Conservation (phyloP, 2,888 invertebrate species). For the Cerceris ruficornis region DNA sequence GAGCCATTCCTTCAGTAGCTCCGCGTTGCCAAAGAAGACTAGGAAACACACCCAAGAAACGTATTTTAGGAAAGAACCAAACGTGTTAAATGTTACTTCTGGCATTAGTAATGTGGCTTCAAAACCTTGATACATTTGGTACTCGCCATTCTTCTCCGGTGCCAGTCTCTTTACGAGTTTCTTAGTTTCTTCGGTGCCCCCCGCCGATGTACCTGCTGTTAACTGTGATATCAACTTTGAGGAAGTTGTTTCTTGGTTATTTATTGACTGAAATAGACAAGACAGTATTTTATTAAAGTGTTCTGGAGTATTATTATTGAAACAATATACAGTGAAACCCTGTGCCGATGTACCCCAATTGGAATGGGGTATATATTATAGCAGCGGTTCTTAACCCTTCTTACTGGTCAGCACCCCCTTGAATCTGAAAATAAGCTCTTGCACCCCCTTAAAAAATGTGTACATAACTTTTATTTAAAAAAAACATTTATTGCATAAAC, state of each 20-base stretch:
- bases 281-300: no score
- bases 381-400: no score
- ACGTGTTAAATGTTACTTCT: conserved; percentile 15
- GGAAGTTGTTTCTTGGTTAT: conserved; percentile 44
- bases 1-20: conserved; percentile 79
- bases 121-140: conserved; percentile 79
- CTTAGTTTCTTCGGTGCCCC: conserved; percentile 75
- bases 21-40: conserved; percentile 80
- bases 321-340: no score
- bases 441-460: no score
- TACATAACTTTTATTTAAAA: no score
- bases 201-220: conserved; percentile 75
- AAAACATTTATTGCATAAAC: no score
- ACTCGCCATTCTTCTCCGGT: conserved; percentile 81
- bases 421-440: no score
- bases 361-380: no score
- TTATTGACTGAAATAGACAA: not conserved
- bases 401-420: no score
- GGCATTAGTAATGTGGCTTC: conserved; percentile 56
- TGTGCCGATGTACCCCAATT: no score
- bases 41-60: conserved; percentile 49
- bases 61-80: conserved; percentile 40
- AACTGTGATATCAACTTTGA: conserved; percentile 77
- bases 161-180: conserved; percentile 78
- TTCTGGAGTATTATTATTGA: no score